phyloP scores from a whole-genome alignment of 2,797 vertebrate genomes.

The Chaetophractus vellerosus region DNA sequence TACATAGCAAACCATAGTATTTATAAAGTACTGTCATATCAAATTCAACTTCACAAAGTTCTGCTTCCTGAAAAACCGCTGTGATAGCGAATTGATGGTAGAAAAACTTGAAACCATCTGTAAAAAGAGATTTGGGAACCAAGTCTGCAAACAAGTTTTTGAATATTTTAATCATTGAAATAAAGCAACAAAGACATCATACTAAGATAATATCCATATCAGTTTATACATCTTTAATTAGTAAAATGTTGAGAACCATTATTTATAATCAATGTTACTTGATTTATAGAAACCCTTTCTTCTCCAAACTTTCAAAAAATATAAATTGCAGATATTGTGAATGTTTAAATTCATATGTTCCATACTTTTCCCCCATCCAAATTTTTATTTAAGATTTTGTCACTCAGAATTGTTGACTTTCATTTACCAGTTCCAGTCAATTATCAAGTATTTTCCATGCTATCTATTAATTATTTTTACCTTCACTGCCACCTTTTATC shows the following conservation, averaged over 20 bases:
- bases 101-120: not conserved
- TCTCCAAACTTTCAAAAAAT: not conserved
- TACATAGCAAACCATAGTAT: no score
- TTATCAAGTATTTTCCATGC: not conserved
- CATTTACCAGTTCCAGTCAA: not conserved
- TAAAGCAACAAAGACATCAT: constrained; percentile 2
- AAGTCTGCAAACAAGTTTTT: not conserved
- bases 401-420: not conserved
- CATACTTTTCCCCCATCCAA: not conserved
- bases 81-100: not conserved
- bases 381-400: not conserved
- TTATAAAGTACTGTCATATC: not conserved
- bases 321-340: not conserved
- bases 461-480: not conserved
- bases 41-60: not conserved
- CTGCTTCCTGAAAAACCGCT: not conserved
- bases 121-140: not conserved
- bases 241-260: not conserved
- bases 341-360: not conserved
- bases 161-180: not conserved
- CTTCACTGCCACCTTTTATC: not conserved
- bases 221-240: not conserved
- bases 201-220: not conserved
- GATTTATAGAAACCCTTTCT: not conserved
- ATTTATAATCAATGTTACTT: not conserved